Evolutionary conservation across 1,140 invertebrate genomes (phyloP).

Genomic region (Euura saliciscinereae): DNA sequence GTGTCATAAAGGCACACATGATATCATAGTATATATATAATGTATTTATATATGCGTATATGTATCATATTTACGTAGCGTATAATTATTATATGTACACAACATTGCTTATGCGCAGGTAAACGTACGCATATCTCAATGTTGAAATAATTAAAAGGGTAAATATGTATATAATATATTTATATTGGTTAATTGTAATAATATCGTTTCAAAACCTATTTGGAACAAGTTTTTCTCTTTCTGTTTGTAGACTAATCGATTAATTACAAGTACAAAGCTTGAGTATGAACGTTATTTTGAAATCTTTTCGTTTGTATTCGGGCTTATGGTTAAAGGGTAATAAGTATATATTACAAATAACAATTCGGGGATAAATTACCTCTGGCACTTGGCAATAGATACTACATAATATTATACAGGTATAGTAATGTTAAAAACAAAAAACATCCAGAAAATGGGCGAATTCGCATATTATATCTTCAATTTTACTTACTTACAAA

Average conservation of each 20-base stretch:
- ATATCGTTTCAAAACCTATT: too few relatives aligned
- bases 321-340: too few relatives aligned
- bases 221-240: too few relatives aligned
- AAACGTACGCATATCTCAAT: too few relatives aligned
- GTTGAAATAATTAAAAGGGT: too few relatives aligned
- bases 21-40: not conserved
- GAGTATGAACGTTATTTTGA: too few relatives aligned
- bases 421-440: not conserved
- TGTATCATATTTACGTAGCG: constrained; percentile 28
- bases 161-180: too few relatives aligned
- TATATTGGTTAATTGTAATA: too few relatives aligned
- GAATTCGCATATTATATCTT: not conserved
- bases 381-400: not conserved
- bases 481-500: not conserved
- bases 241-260: too few relatives aligned
- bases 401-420: not conserved
- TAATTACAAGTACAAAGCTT: too few relatives aligned
- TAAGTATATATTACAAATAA: not conserved
- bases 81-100: not conserved
- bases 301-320: too few relatives aligned
- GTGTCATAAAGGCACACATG: constrained; percentile 54
- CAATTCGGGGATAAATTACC: not conserved
- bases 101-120: not conserved
- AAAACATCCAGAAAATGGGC: not conserved
- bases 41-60: not conserved